Percentiles rank a stretch among this genome's conserved stretches.
These are phyloP conservation scores for Acanthosoma haemorrhoidale DNA, from an alignment of 2,888 invertebrate genomes.

Conservation along the genomic window DNA sequence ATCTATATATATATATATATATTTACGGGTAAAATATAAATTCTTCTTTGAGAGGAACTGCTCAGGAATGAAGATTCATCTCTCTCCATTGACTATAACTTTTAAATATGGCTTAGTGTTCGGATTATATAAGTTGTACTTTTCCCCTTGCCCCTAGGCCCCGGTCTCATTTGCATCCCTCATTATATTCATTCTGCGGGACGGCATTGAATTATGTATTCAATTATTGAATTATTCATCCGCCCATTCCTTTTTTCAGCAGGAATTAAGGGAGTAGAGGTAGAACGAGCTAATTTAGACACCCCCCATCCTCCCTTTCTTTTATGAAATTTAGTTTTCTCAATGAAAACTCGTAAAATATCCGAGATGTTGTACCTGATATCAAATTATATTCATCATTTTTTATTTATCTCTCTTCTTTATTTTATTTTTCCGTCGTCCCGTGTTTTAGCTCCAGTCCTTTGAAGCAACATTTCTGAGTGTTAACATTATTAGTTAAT, in stretches of 20 bases:
- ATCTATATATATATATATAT: too few relatives aligned
- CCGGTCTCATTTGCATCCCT: slow-evolving; percentile 17
- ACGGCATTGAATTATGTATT: slow-evolving; percentile 19
- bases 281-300: slow-evolving; percentile 11
- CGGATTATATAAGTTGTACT: slow-evolving; percentile 20
- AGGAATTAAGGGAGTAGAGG: neutral
- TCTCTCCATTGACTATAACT: neutral
- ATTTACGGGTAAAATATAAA: too few relatives aligned
- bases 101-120: neutral
- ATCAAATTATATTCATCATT: too few relatives aligned
- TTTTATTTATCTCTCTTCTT: too few relatives aligned
- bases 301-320: neutral
- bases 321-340: slow-evolving; percentile 12
- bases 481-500: too few relatives aligned
- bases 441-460: too few relatives aligned
- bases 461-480: too few relatives aligned
- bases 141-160: slow-evolving; percentile 2
- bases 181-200: slow-evolving; percentile 17
- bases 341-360: neutral
- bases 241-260: neutral
- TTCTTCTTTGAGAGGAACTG: too few relatives aligned
- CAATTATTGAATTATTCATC: slow-evolving; percentile 27
- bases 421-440: too few relatives aligned
- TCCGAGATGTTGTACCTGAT: neutral
- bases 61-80: neutral